Conservation (phyloP, 2,113 vertebrate genomes). For the Proteles cristata region DNA sequence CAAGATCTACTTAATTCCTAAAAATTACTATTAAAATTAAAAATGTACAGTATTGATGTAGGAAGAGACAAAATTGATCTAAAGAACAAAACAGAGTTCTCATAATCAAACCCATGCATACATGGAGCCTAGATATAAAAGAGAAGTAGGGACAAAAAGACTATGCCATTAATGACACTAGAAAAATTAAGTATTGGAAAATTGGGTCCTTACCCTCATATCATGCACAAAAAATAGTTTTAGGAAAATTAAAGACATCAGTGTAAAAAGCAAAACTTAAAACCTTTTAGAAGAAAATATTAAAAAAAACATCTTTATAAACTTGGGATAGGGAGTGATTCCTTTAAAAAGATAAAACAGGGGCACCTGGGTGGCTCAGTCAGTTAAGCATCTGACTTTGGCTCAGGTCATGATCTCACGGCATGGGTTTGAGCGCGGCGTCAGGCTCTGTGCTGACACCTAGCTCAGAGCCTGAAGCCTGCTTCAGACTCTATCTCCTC, state of each 20-base stretch:
- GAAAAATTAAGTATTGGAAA: neutral
- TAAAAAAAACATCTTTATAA: neutral
- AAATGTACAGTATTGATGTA: neutral
- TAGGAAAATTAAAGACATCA: conserved; percentile 18
- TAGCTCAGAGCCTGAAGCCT: too few relatives aligned
- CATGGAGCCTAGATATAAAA: neutral
- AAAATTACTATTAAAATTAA: conserved; percentile 47
- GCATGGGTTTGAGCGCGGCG: too few relatives aligned
- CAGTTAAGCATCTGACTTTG: too few relatives aligned
- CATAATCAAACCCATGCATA: neutral
- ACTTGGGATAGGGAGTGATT: neutral
- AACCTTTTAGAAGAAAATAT: conserved; percentile 21
- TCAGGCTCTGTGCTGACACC: too few relatives aligned
- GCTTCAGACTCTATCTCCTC: too few relatives aligned
- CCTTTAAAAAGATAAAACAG: neutral
- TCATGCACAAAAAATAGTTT: neutral
- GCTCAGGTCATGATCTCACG: too few relatives aligned
- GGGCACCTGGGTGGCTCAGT: too few relatives aligned
- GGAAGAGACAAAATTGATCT: neutral
- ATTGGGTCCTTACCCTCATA: neutral
- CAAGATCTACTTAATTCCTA: conserved; percentile 21
- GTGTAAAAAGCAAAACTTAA: conserved; percentile 21
- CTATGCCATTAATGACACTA: neutral
- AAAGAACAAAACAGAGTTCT: neutral
- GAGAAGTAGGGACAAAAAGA: neutral